These are phyloP conservation scores for Diachrysia chrysitis DNA, from an alignment of 2,888 invertebrate genomes.

Conservation along the genomic window DNA sequence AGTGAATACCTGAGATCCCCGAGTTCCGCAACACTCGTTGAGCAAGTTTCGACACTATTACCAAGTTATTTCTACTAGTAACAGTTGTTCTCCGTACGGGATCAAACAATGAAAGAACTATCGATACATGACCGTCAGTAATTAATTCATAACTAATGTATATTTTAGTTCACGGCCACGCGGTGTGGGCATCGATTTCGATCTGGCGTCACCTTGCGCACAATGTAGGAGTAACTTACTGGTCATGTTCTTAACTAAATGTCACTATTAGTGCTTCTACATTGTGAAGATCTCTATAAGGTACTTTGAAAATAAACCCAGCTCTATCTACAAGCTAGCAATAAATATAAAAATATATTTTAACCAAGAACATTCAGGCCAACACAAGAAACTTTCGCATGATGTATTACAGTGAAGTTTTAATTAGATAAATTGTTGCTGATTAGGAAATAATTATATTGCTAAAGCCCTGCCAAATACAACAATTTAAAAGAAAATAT, in stretches of 20 bases:
- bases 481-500: too few relatives aligned
- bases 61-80: not conserved
- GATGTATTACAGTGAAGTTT: not conserved
- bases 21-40: not conserved
- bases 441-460: not conserved
- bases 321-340: not conserved
- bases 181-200: constrained; percentile 54
- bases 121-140: constrained; percentile 42
- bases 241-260: constrained; percentile 31
- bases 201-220: constrained; percentile 51
- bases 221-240: constrained; percentile 49
- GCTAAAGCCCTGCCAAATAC: too few relatives aligned
- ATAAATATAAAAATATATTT: too few relatives aligned
- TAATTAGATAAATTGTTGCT: not conserved
- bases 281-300: not conserved
- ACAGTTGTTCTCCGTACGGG: not conserved
- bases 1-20: not conserved
- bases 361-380: too few relatives aligned
- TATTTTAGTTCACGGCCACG: constrained; percentile 53
- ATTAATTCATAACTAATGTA: constrained; percentile 52
- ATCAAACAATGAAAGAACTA: constrained; percentile 38
- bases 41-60: not conserved
- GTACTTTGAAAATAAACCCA: not conserved
- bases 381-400: too few relatives aligned
- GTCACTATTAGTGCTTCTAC: not conserved